These are phyloP conservation scores for Peromyscus leucopus DNA, from an alignment of 2,113 vertebrate species.

Conservation along the genomic window DNA sequence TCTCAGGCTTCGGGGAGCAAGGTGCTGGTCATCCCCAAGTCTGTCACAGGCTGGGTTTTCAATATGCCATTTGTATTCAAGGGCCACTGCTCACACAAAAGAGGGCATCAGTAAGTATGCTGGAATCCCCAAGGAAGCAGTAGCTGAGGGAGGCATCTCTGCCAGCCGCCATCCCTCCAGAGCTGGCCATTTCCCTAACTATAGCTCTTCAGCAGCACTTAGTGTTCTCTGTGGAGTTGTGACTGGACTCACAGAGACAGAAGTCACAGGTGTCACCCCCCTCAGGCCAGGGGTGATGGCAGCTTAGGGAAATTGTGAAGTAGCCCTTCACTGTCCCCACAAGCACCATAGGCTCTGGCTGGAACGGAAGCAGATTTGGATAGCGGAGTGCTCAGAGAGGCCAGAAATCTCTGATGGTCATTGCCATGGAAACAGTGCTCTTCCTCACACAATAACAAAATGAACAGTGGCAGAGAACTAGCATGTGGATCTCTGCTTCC, in stretches of 20 bases:
- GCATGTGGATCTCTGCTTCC: background rate
- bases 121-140: background rate
- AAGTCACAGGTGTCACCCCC: background rate
- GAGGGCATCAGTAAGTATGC: background rate
- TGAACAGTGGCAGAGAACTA: slow-evolving; percentile 52
- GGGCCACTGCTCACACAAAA: background rate
- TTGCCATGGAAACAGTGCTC: slow-evolving; percentile 80
- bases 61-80: fast-evolving
- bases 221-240: background rate
- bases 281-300: background rate
- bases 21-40: background rate
- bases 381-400: slow-evolving; percentile 58
- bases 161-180: too few relatives aligned
- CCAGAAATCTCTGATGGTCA: slow-evolving; percentile 68
- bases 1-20: background rate
- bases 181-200: background rate
- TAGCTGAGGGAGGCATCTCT: background rate
- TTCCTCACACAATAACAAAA: slow-evolving; percentile 76
- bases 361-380: slow-evolving; percentile 61
- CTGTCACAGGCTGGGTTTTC: background rate
- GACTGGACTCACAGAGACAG: background rate
- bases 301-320: slow-evolving; percentile 22
- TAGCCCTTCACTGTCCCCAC: background rate
- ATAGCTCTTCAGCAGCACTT: background rate
- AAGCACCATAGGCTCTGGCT: slow-evolving; percentile 68